Evolutionary conservation across 2,113 vertebrate genomes (phyloP).

Genomic region (Tachysurus vachellii): DNA sequence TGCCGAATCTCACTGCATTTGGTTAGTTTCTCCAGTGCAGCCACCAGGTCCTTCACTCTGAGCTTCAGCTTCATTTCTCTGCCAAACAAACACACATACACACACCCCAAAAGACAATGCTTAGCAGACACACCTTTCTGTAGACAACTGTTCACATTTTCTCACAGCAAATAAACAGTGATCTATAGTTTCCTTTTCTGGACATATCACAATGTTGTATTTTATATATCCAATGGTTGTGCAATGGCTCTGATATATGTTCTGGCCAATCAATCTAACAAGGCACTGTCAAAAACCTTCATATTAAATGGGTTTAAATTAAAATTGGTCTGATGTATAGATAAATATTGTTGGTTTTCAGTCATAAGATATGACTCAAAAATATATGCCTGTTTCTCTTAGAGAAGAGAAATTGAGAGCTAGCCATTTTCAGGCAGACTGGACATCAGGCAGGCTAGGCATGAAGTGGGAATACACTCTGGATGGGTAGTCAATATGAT

Average conservation of each 20-base stretch:
- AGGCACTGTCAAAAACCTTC: too few relatives aligned
- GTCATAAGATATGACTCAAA: too few relatives aligned
- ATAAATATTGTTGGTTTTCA: not conserved
- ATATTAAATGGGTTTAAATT: not conserved
- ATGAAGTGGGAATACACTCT: not conserved
- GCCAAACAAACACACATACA: slow-evolving; percentile 27
- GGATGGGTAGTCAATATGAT: not conserved
- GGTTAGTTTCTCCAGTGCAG: slow-evolving; percentile 82
- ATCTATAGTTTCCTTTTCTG: too few relatives aligned
- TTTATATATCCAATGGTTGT: not conserved
- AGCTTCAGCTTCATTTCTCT: slow-evolving; percentile 88
- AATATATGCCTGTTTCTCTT: too few relatives aligned
- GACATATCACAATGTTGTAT: not conserved
- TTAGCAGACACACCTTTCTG: not conserved
- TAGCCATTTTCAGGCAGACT: not conserved
- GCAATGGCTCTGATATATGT: not conserved
- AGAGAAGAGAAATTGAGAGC: not conserved
- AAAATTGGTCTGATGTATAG: not conserved
- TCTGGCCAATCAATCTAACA: not conserved
- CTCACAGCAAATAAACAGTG: not conserved
- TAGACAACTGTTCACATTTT: not conserved
- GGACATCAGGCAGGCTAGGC: not conserved
- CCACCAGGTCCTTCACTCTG: slow-evolving; percentile 84
- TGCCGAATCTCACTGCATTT: slow-evolving; percentile 87
- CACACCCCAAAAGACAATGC: not conserved